These are phyloP conservation scores for Rhabdomys pumilio DNA, from an alignment of 2,797 vertebrate species.

Conservation along the genomic window DNA sequence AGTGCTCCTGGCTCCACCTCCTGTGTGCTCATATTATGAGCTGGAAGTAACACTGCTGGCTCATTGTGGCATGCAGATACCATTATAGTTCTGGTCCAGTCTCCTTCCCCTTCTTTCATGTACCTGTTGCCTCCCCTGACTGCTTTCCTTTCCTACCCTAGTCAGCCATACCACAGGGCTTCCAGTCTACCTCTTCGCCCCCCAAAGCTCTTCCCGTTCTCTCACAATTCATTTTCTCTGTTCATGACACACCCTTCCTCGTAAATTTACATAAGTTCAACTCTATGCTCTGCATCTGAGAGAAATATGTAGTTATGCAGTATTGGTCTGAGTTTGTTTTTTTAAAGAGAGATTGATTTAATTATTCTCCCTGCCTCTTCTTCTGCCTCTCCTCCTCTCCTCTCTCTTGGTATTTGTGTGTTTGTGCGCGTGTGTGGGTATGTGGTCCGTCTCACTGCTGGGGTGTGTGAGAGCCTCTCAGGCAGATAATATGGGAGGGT, in stretches of 20 bases:
- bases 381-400: background rate
- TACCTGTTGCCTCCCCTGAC: too few species aligned
- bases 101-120: background rate
- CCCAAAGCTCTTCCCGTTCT: background rate
- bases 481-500: background rate
- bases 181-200: background rate
- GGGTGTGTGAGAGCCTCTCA: background rate
- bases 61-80: too few species aligned
- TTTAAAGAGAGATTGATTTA: background rate
- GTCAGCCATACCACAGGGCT: background rate
- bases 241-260: background rate
- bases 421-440: background rate
- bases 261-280: background rate
- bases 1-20: background rate
- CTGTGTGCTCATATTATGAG: background rate
- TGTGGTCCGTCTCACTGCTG: background rate
- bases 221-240: background rate
- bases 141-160: background rate
- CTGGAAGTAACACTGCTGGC: background rate
- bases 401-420: background rate
- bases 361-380: background rate
- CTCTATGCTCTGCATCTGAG: background rate
- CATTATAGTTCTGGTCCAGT: background rate
- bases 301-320: background rate
- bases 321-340: background rate